Conservation (phyloP, 2,797 vertebrate species). For the Cheirogaleus major region DNA sequence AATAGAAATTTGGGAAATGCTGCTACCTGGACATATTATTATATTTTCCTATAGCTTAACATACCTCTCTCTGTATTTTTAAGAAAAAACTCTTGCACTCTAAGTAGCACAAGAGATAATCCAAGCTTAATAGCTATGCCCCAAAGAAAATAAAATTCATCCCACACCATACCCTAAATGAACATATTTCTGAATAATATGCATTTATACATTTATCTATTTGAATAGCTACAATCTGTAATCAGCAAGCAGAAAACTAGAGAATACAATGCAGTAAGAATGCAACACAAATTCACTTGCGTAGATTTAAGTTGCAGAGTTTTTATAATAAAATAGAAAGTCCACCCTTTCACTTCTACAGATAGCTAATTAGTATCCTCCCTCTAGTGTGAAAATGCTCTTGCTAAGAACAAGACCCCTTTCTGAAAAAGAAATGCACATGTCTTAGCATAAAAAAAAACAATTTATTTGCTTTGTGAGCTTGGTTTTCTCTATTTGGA, state of each 20-base stretch:
- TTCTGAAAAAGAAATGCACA: conserved; percentile 62
- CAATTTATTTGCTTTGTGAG: conserved; percentile 1
- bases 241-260: conserved; percentile 64
- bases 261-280: conserved; percentile 47
- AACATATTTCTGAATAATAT: conserved; percentile 74
- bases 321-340: conserved; percentile 67
- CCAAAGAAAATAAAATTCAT: conserved; percentile 60
- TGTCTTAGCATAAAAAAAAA: conserved; percentile 25
- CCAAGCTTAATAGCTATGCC: conserved; percentile 59
- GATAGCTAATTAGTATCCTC: conserved; percentile 75
- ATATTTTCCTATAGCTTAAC: not conserved
- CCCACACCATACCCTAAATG: conserved; percentile 66
- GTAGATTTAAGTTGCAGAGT: conserved; percentile 74
- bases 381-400: conserved; percentile 74
- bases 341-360: conserved; percentile 66
- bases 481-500: not conserved
- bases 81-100: not conserved
- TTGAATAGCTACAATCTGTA: conserved; percentile 70
- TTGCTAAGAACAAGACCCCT: conserved; percentile 55
- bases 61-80: not conserved
- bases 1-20: conserved; percentile 32
- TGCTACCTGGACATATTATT: not conserved
- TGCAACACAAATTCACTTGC: conserved; percentile 60
- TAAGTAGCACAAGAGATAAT: conserved; percentile 51
- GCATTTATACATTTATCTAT: conserved; percentile 74